These are phyloP conservation scores for Tiphia femorata DNA, from an alignment of 2,888 invertebrate genomes.

Conservation along the genomic window DNA sequence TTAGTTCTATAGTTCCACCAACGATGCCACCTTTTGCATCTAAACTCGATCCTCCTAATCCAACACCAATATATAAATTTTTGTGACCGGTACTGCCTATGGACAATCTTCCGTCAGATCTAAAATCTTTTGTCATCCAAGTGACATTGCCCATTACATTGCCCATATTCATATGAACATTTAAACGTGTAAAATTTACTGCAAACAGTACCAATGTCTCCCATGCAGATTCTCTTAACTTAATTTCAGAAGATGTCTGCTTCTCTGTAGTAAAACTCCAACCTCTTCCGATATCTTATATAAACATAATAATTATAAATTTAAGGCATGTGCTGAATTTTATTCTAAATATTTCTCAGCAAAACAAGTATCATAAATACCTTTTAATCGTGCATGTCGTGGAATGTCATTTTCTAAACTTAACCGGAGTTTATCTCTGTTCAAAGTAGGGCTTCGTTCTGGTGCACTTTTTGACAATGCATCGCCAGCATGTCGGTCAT, in stretches of 20 bases:
- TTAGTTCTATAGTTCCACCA: conserved; percentile 93
- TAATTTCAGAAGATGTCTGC: conserved; percentile 74
- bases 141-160: conserved; percentile 99
- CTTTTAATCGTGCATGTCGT: conserved; percentile 70
- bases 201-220: conserved; percentile 96
- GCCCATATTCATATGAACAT: conserved; percentile 99
- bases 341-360: background rate
- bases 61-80: conserved; percentile 90
- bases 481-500: conserved; percentile 57
- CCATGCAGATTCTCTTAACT: conserved; percentile 83
- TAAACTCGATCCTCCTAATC: conserved; percentile 89
- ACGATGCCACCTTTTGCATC: conserved; percentile 98
- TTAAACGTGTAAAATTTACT: conserved; percentile 94
- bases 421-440: conserved; percentile 73
- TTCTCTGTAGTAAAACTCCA: conserved; percentile 73
- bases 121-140: conserved; percentile 94
- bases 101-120: conserved; percentile 90
- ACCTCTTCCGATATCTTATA: conserved; percentile 71
- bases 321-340: background rate
- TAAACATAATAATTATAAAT: conserved; percentile 1
- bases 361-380: conserved; percentile 32
- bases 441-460: conserved; percentile 65
- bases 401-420: conserved; percentile 72
- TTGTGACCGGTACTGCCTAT: conserved; percentile 96
- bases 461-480: conserved; percentile 59